Evolutionary conservation across 1,140 invertebrate genomes (phyloP).

Genomic region (Nephotettix cincticeps): DNA sequence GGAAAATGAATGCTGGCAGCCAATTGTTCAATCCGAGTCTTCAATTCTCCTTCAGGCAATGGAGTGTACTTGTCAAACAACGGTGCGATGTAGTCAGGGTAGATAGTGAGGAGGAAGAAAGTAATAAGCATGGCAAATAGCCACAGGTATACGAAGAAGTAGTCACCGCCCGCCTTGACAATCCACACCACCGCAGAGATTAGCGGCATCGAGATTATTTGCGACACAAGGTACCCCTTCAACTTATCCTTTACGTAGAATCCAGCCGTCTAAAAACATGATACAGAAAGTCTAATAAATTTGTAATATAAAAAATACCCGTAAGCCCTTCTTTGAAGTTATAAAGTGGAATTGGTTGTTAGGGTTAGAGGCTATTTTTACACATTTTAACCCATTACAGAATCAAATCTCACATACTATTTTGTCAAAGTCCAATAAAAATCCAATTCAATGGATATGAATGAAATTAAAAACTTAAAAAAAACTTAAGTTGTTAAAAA

Average conservation of each 20-base stretch:
- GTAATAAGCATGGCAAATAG: conserved; percentile 77
- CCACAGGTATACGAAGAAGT: conserved; percentile 97
- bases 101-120: conserved; percentile 83
- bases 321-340: too few relatives aligned
- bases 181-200: conserved; percentile 82
- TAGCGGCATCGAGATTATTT: conserved; percentile 78
- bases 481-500: too few relatives aligned
- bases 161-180: conserved; percentile 82
- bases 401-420: too few relatives aligned
- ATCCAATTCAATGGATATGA: too few relatives aligned
- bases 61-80: conserved; percentile 99
- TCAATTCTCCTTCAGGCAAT: conserved; percentile 86
- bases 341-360: too few relatives aligned
- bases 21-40: conserved; percentile 83
- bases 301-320: too few relatives aligned
- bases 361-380: too few relatives aligned
- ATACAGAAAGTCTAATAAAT: too few relatives aligned
- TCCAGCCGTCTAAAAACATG: conserved; percentile 80
- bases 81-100: conserved; percentile 96
- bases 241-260: conserved; percentile 96
- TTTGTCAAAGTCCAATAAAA: too few relatives aligned
- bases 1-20: conserved; percentile 89
- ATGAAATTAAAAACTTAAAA: too few relatives aligned
- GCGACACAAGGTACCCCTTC: conserved; percentile 79
- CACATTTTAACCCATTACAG: too few relatives aligned